Conservation (phyloP, 2,113 vertebrate genomes). For the Oenanthe oenanthe region DNA sequence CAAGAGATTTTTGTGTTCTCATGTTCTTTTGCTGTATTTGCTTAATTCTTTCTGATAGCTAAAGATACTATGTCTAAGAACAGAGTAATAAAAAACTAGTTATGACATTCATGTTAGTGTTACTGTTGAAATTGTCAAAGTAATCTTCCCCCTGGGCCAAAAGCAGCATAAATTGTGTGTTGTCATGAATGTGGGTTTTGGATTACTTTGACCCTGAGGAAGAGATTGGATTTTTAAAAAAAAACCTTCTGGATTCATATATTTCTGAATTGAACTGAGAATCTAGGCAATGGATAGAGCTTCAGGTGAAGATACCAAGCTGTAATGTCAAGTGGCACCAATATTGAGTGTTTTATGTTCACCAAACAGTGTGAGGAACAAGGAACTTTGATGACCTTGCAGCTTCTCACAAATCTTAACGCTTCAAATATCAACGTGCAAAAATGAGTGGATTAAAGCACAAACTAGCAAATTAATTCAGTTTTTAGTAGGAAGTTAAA, state of each 20-base stretch:
- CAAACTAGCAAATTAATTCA: background rate
- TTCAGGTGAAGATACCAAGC: background rate
- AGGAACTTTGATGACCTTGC: background rate
- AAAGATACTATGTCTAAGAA: background rate
- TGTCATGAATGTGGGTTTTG: background rate
- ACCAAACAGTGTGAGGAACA: background rate
- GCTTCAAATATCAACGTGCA: background rate
- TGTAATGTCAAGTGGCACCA: background rate
- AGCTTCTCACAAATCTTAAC: background rate
- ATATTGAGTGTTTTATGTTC: background rate
- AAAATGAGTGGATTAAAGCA: background rate
- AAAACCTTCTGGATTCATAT: background rate
- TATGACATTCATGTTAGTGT: background rate
- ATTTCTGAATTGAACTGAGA: background rate
- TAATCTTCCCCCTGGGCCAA: background rate
- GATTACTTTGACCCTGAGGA: background rate
- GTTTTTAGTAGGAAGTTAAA: background rate
- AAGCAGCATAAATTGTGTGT: background rate
- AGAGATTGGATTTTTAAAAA: background rate
- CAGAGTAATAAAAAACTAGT: background rate
- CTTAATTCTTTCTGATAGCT: background rate
- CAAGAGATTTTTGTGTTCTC: slow-evolving; percentile 40
- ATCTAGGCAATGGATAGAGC: background rate
- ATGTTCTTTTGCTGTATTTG: background rate
- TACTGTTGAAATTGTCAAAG: background rate